These are phyloP conservation scores for Rattus norvegicus DNA, from an alignment of 2,113 vertebrate genomes.

Conservation along the genomic window DNA sequence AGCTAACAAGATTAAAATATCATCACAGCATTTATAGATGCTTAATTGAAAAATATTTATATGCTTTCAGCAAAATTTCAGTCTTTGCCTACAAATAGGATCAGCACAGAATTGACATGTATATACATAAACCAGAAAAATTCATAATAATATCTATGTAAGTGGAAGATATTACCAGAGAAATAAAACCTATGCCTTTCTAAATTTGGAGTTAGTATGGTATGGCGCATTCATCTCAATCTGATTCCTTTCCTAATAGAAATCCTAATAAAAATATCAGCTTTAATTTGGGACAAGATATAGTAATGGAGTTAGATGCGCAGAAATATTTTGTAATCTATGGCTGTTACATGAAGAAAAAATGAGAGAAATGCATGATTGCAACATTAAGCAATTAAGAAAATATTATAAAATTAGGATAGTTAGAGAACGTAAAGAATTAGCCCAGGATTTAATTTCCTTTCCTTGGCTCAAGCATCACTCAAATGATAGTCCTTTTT, in stretches of 20 bases:
- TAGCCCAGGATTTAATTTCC: background rate
- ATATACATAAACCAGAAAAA: background rate
- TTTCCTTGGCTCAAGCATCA: background rate
- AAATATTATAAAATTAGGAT: constrained; percentile 38
- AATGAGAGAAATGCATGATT: constrained; percentile 35
- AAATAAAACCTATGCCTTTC: background rate
- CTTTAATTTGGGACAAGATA: background rate
- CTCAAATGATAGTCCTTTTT: background rate
- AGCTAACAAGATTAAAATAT: constrained; percentile 9
- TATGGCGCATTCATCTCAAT: constrained; percentile 25
- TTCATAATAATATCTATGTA: background rate
- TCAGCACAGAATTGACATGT: background rate
- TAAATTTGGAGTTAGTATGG: constrained; percentile 22
- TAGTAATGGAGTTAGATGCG: background rate
- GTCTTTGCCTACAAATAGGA: background rate
- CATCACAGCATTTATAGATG: background rate
- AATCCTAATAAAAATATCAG: constrained; percentile 55
- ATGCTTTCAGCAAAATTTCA: background rate
- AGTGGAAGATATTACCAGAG: background rate
- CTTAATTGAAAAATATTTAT: constrained; percentile 15
- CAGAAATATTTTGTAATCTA: constrained; percentile 50
- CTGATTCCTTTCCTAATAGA: constrained; percentile 32
- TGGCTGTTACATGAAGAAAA: constrained; percentile 37
- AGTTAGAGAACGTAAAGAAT: background rate
- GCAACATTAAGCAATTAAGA: constrained; percentile 48